Percentiles rank a stretch among this genome's conserved stretches.
Conservation (phyloP, 2,113 vertebrate genomes). For the Dicerorhinus sumatrensis region DNA sequence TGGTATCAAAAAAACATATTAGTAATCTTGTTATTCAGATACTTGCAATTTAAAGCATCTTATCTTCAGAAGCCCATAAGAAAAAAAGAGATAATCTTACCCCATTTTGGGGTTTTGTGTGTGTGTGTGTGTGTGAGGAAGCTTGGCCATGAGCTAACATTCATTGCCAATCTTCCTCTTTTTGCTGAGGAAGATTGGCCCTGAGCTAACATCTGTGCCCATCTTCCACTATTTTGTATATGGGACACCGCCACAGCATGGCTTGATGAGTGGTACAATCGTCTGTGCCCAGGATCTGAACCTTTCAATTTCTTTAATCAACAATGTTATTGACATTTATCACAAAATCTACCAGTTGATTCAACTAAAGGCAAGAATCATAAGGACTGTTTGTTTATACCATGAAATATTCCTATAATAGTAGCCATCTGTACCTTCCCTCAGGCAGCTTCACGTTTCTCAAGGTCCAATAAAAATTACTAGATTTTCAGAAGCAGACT, state of each 20-base stretch:
- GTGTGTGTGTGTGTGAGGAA: no score
- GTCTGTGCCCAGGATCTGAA: no score
- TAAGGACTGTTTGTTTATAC: background rate
- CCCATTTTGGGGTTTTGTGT: background rate
- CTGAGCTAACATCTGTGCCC: no score
- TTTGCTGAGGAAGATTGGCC: no score
- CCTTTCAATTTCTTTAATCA: background rate
- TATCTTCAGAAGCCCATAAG: background rate
- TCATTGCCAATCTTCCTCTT: no score
- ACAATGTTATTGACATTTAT: background rate
- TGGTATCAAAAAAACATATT: background rate
- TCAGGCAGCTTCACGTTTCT: background rate
- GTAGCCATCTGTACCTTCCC: background rate
- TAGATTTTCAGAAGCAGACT: slow-evolving; percentile 32
- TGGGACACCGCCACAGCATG: no score
- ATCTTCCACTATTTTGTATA: no score
- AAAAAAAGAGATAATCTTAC: background rate
- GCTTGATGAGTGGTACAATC: no score
- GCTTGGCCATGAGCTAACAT: no score
- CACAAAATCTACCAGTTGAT: background rate
- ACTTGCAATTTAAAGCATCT: background rate
- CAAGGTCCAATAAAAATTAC: slow-evolving; percentile 12
- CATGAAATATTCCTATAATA: background rate
- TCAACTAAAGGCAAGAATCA: background rate
- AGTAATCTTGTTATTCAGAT: background rate